Base-by-base conservation (phyloP, 1,140 invertebrate species). In the Oryctes rhinoceros region DNA sequence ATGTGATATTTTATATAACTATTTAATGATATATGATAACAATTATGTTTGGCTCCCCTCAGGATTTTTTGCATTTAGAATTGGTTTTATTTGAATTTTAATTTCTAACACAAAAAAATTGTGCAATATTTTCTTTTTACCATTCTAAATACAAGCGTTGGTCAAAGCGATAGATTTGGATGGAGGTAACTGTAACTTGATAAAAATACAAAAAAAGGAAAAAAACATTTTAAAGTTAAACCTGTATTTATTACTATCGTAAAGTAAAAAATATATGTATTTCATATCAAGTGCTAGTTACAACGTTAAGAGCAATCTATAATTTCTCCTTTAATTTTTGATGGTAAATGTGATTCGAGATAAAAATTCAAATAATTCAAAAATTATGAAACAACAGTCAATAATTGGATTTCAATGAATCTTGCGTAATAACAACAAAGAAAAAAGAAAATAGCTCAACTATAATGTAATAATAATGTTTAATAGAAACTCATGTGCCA, bases 1-100 rank as follows among this genome's bases (percentile, higher is more conserved):
- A 86, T 87, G 86, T 87, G 86, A 87, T 87, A 87, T 86, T 87
- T 87, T 87, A 87, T 87, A 87, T 85, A 87, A 87, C 86, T 86
- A 85, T 80, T 81, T 83, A 81, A 80, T 82, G 79, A 82, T 80
- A 74, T 84, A 85, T 82, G 13, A 83, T 86, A 83, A 84, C 83
- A 82, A 83, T 84, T 84, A 82, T 84, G 81, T 85, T 85, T 83
- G 83, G 83, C 82, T 83, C 85, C 84, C 85, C 85, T 86, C 84
- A 86, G 85, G 86, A 85, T 85, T 84, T 79, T 78, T 81, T 79
- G 81, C 80, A 82, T 83, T 82, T 82, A 83, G 76, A 65, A 80
- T 79, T 35, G 37, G 80, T 80, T 78, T 79, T 79, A 79, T 80
- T 76, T 74, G 65, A 76, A 67, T 74, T 79, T 71, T 80, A 20